phyloP scores from a whole-genome alignment of 2,888 invertebrate genomes.

The Argyra leucocephala region DNA sequence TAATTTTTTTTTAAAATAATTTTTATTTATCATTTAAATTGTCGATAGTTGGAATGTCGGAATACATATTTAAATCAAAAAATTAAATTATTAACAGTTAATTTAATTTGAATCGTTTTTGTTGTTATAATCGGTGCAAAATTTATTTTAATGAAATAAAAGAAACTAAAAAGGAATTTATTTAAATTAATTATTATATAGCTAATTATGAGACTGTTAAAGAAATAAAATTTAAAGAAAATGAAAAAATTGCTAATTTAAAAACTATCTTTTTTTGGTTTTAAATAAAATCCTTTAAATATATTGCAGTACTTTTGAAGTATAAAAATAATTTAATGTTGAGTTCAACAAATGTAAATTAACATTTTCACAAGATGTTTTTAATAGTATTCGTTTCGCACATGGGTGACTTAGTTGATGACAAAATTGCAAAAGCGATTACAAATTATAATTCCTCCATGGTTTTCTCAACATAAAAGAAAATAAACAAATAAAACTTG shows the following conservation, averaged over 20 bases:
- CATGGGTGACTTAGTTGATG: no score
- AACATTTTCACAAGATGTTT: no score
- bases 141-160: neutral
- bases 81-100: neutral
- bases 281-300: no score
- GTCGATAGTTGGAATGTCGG: neutral
- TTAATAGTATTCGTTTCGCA: no score
- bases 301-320: no score
- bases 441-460: no score
- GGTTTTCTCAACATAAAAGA: no score
- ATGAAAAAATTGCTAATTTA: neutral
- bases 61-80: neutral
- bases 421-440: no score
- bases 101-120: neutral
- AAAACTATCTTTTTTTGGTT: no score
- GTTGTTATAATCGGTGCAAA: neutral
- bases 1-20: neutral
- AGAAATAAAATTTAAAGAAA: neutral
- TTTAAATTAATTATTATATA: conserved; percentile 1
- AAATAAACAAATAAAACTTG: no score
- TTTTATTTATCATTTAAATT: neutral
- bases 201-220: conserved; percentile 6
- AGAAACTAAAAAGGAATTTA: neutral
- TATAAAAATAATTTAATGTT: no score
- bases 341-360: no score